Evolutionary conservation across 2,888 invertebrate genomes (phyloP), one percentile per base, ranked within the genome.

Genomic region (Agonopterix subpropinquella): DNA sequence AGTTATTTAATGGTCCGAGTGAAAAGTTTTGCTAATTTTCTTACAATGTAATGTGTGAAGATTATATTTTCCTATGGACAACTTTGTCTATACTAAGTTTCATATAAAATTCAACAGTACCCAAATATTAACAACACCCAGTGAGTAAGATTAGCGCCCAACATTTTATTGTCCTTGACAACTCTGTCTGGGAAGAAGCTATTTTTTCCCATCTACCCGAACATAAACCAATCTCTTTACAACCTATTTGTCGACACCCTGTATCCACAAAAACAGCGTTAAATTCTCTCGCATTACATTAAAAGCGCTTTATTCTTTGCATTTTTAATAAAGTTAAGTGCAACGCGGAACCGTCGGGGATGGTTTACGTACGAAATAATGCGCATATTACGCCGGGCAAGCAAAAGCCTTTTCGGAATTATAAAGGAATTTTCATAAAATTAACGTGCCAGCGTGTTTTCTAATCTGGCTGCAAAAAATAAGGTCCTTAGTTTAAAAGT

Each of bases 241-340:
- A 1, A 28, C 28, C 28, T 28, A 28, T 28, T 28, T 7, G 41
- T n/a, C 41, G 42, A 11, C 11, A 13, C 5, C 42, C 42, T 11
- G 11, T 13, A 8, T 42, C 11, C 13, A 11, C 11, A 13, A 42
- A 11, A 11, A 9, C 13, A 9, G 42, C 42, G 9, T 11, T 11
- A 42, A 42, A 39, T 39, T 39, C 39, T 39, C n/a, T 39, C 9
- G n/a, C n/a, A 39, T 47, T 37, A 43, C 43, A 28, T 37, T 37
- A 36, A n/a, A 39, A 39, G 39, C 39, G 39, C 41, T 44, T 43
- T 43, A 18, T 58, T 58, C 64, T 60, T 64, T 62, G 64, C 57
- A 67, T 64, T 73, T 71, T 73, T 73, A 73, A 73, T 73, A 73
- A 59, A 56, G 50, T 63, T 65, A 72, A 73, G 73, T 69, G 73